Base-by-base conservation (phyloP, 2,888 invertebrate species). In the Dynastes grantii region DNA sequence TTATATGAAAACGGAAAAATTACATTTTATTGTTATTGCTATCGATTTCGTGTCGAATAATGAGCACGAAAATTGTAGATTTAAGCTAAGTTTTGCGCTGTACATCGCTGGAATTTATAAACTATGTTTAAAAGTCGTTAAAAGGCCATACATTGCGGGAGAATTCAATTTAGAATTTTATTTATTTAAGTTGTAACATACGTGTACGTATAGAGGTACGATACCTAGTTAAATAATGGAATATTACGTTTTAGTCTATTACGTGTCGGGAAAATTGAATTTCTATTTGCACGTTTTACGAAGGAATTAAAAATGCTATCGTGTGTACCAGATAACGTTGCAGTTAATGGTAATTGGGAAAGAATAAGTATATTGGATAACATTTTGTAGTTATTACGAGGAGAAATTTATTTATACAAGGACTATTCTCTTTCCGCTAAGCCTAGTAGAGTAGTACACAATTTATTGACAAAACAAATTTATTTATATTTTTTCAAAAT, bases 61-160 rank as follows among this genome's bases (percentile, higher is more conserved):
- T 55, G 55, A 55, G 16, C 1, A 55, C 55, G 55, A 55, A 55
- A 55, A 55, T 55, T 55, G 55, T 16, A 55, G 16, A 55, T 55
- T 16, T 55, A n/a, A n/a, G 55, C 55, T n/a, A 4, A 55, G 13
- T 3, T 3, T 55, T 55, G 16, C 55, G 55, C n/a, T 5, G 13
- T 16, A 13, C 13, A n/a, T 3, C 55, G 16, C 0, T 5, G n/a
- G 6, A 55, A 16, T 55, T 55, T 16, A n/a, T 13, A 55, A 55
- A 55, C 55, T 55, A 55, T 16, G 4, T 55, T 55, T 55, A 55
- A 55, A 55, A 55, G 55, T 16, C 55, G 55, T 55, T 55, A 55
- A 55, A 55, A 16, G 16, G 1, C n/a, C 16, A n/a, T 16, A 16
- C 16, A n/a, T 55, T 55, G 55, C 5, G 55, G 13, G 16, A 55